These are phyloP conservation scores for Cataglyphis livida DNA, from an alignment of 2,888 invertebrate genomes.

Conservation along the genomic window DNA sequence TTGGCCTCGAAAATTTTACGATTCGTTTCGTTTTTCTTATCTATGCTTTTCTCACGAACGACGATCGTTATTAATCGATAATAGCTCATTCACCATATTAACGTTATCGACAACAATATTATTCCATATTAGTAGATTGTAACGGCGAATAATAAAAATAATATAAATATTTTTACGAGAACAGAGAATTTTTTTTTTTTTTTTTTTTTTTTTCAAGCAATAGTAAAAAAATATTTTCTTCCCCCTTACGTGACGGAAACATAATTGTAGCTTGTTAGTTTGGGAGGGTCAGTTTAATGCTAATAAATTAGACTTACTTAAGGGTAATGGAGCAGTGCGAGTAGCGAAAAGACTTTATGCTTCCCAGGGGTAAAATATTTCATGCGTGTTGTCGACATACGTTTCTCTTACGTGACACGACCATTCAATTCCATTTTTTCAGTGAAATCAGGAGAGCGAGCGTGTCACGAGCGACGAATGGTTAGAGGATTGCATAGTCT, in stretches of 20 bases:
- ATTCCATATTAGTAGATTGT: background rate
- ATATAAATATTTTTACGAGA: background rate
- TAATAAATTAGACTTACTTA: constrained; percentile 26
- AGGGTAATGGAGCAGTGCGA: background rate
- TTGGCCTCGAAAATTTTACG: constrained; percentile 50
- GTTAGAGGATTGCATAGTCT: constrained; percentile 26
- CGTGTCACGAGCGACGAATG: constrained; percentile 37
- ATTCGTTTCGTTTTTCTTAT: constrained; percentile 13
- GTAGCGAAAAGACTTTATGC: background rate
- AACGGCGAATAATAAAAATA: background rate
- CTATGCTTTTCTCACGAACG: constrained; percentile 49
- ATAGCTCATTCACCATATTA: constrained; percentile 25
- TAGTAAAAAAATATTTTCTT: background rate
- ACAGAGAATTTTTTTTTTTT: background rate
- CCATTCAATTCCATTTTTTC: constrained; percentile 41
- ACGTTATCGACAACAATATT: constrained; percentile 18
- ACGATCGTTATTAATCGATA: constrained; percentile 31
- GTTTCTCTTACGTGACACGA: constrained; percentile 41
- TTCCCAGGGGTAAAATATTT: constrained; percentile 18
- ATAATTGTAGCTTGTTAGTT: constrained; percentile 5
- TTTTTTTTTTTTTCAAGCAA: background rate
- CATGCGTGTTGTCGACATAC: constrained; percentile 21
- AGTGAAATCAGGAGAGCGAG: constrained; percentile 38
- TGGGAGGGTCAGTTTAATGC: constrained; percentile 6
- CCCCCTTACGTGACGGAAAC: background rate